Percentiles rank a stretch among this genome's conserved stretches.
Evolutionary conservation across 35 echinoderm and acorn worm species (phyloP).

Genomic region (Amphiura filiformis): DNA sequence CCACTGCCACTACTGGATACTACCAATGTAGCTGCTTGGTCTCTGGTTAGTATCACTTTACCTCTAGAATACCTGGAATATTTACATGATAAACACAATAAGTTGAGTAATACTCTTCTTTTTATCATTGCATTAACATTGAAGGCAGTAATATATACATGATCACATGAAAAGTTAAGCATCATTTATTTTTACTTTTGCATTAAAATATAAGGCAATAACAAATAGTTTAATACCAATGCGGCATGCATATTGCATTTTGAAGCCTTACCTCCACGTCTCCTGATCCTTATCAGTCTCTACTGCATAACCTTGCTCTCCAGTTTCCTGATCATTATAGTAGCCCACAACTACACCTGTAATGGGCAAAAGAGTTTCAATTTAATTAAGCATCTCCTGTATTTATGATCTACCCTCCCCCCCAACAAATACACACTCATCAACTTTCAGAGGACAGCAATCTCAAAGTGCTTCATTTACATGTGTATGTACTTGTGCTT

Average conservation of each 20-base stretch:
- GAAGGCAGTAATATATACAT: too few relatives aligned
- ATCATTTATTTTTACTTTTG: too few relatives aligned
- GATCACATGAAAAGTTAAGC: too few relatives aligned
- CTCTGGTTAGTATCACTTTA: constrained; percentile 59
- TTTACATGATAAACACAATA: not conserved
- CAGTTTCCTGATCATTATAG: constrained; percentile 8
- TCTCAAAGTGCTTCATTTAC: not conserved
- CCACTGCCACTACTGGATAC: constrained; percentile 25
- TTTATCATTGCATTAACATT: too few relatives aligned
- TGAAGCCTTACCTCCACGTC: constrained; percentile 44
- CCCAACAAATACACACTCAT: too few relatives aligned
- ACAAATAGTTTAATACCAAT: too few relatives aligned
- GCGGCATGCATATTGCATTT: too few relatives aligned
- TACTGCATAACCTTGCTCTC: constrained; percentile 40
- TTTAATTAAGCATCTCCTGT: too few relatives aligned
- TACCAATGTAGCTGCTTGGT: constrained; percentile 45
- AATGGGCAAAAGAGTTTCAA: not conserved
- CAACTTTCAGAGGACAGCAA: too few relatives aligned
- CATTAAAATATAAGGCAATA: too few relatives aligned
- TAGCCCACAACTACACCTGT: constrained; percentile 55
- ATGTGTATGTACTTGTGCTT: not conserved
- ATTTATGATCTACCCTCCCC: not conserved
- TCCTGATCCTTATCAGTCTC: constrained; percentile 33
- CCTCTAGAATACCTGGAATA: constrained; percentile 41
- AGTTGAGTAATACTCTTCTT: not conserved